Evolutionary conservation across 2,113 vertebrate genomes (phyloP).

Genomic region (Corydoras sp.): DNA sequence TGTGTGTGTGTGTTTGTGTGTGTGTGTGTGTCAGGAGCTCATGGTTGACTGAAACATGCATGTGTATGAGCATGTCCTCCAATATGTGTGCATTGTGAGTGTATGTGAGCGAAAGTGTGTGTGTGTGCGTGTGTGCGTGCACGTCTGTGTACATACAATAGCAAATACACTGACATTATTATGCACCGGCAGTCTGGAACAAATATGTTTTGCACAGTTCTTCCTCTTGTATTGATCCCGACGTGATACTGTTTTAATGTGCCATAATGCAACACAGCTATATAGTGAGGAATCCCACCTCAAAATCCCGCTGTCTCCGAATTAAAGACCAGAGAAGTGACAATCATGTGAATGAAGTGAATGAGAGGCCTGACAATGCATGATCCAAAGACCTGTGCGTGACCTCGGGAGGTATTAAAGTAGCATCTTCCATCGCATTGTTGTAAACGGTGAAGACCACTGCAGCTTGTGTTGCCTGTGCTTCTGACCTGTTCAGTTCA

Average conservation of each 20-base stretch:
- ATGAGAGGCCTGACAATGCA: constrained; percentile 37
- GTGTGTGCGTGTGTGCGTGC: not conserved
- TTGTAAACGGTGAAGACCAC: constrained; percentile 22
- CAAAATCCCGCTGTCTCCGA: constrained; percentile 26
- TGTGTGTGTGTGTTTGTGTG: too few relatives aligned
- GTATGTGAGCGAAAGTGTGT: too few relatives aligned
- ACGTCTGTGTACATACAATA: constrained; percentile 24
- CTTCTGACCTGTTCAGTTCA: constrained; percentile 21
- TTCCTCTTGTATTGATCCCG: constrained; percentile 21
- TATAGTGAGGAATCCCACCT: constrained; percentile 10
- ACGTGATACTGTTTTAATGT: constrained; percentile 31
- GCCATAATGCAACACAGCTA: constrained; percentile 24
- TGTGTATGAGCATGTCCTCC: not conserved
- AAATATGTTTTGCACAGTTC: constrained; percentile 37
- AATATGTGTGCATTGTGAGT: not conserved
- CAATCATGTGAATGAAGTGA: constrained; percentile 33
- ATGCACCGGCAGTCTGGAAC: constrained; percentile 34
- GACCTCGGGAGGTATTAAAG: constrained; percentile 22
- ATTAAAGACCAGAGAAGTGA: constrained; percentile 26
- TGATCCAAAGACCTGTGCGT: constrained; percentile 40
- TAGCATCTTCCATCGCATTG: constrained; percentile 29
- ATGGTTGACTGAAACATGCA: not conserved
- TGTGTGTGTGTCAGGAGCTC: too few relatives aligned
- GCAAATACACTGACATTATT: constrained; percentile 30
- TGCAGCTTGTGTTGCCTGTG: constrained; percentile 30